Conservation (phyloP, 2,888 invertebrate genomes). For the Stenotaenia linearis region DNA sequence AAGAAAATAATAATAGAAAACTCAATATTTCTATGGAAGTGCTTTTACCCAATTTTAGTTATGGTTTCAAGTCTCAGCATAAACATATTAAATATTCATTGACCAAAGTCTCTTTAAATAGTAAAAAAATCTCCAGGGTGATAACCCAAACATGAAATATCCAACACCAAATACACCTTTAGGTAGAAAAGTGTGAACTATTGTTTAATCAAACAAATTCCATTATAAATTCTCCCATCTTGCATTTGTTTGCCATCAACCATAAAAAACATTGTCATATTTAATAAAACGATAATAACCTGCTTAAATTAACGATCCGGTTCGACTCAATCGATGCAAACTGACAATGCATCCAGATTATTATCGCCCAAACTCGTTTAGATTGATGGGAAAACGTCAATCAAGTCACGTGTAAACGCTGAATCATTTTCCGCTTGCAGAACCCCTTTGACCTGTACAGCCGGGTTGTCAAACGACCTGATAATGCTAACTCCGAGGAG, state of each 20-base stretch:
- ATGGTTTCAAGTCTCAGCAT: neutral
- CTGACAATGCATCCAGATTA: neutral
- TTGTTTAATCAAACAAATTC: no score
- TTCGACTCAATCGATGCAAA: neutral
- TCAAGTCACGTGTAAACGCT: neutral
- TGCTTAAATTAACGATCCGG: neutral
- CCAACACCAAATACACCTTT: neutral
- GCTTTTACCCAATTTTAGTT: neutral
- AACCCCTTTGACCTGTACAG: constrained; percentile 30
- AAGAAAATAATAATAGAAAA: neutral
- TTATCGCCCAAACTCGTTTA: neutral
- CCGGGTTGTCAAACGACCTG: constrained; percentile 21
- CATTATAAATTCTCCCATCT: no score
- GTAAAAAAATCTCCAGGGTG: neutral
- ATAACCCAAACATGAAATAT: neutral
- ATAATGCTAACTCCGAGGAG: constrained; percentile 17
- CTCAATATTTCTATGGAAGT: neutral
- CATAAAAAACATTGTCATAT: no score
- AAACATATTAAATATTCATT: neutral
- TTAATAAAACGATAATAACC: neutral
- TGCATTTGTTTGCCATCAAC: no score
- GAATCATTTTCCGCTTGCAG: constrained; percentile 21
- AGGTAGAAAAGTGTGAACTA: no score
- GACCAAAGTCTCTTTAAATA: neutral
- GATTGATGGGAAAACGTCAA: neutral